Percentiles rank a stretch among this genome's conserved stretches.
Conservation (phyloP, 2,797 vertebrate species). For the Notolabrus celidotus region DNA sequence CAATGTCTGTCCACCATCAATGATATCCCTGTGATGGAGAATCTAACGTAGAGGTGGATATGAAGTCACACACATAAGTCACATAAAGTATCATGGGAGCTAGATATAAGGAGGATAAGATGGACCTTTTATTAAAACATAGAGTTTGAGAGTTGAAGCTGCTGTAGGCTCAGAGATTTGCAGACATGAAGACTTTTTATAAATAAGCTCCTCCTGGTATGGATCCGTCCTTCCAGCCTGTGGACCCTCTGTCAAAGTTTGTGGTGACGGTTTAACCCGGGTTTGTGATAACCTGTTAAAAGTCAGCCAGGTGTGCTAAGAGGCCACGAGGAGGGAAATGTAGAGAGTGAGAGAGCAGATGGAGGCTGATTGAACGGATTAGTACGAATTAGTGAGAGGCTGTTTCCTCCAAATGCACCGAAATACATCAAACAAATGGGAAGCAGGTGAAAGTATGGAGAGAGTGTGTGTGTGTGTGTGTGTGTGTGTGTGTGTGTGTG, state of each 20-base stretch:
- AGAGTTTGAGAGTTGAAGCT: too few species aligned
- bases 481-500: neutral
- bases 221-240: neutral
- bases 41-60: too few species aligned
- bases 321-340: slow-evolving; percentile 25
- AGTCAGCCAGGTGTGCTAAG: slow-evolving; percentile 8
- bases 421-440: slow-evolving; percentile 61
- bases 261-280: slow-evolving; percentile 1
- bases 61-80: too few species aligned
- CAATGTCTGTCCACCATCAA: too few species aligned
- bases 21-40: too few species aligned
- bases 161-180: too few species aligned
- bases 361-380: slow-evolving; percentile 63
- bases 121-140: too few species aligned
- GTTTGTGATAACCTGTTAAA: slow-evolving; percentile 24
- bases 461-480: neutral
- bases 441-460: slow-evolving; percentile 33
- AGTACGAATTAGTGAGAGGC: slow-evolving; percentile 66
- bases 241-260: neutral
- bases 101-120: too few species aligned
- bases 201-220: too few species aligned
- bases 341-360: slow-evolving; percentile 48
- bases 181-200: too few species aligned
- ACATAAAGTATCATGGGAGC: too few species aligned
- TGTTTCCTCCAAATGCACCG: slow-evolving; percentile 59